These are phyloP conservation scores for Ennomos erosarius DNA, from an alignment of 2,888 invertebrate genomes.

Conservation along the genomic window DNA sequence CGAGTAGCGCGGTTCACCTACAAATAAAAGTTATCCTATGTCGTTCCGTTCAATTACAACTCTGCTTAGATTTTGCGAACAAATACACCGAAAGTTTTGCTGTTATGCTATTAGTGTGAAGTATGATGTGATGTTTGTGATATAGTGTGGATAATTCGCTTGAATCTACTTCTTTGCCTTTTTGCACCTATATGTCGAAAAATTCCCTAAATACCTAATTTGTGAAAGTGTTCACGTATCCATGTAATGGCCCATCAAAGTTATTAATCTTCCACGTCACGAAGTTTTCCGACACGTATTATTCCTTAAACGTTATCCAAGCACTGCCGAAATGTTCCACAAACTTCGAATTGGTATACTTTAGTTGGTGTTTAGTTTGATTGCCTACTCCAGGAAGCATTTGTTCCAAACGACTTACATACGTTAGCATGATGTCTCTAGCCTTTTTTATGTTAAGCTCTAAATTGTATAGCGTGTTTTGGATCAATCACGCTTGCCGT, in stretches of 20 bases:
- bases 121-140: no score
- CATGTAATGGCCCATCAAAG: constrained; percentile 8
- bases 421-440: neutral
- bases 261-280: constrained; percentile 13
- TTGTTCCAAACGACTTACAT: constrained; percentile 22
- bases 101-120: no score
- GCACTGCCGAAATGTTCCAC: constrained; percentile 12
- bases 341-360: constrained; percentile 25
- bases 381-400: constrained; percentile 21
- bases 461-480: neutral
- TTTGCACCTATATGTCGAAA: no score
- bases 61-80: no score
- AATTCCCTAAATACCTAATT: no score
- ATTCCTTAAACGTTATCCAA: constrained; percentile 15
- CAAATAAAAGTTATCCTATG: no score
- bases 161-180: no score
- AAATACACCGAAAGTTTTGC: no score
- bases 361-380: constrained; percentile 29
- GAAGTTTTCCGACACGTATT: constrained; percentile 17
- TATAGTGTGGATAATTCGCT: no score
- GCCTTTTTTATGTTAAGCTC: constrained; percentile 3
- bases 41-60: no score
- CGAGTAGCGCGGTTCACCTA: no score
- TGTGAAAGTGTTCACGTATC: neutral
- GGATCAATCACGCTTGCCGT: neutral